phyloP scores from a whole-genome alignment of 2,797 vertebrate species.

The Manis pentadactyla region DNA sequence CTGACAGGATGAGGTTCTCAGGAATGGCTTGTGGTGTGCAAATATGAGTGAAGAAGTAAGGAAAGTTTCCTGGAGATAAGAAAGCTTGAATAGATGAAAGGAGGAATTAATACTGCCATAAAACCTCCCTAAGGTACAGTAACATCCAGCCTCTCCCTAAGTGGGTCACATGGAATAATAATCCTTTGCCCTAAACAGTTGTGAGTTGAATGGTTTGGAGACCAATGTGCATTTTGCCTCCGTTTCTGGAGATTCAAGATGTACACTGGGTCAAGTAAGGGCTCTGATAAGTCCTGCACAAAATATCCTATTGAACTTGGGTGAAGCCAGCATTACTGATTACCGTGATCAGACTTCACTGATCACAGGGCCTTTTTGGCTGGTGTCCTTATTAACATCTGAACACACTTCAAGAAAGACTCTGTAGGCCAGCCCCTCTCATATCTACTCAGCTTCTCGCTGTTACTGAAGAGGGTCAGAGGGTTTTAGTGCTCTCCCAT shows the following conservation, averaged over 20 bases:
- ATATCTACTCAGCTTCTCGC: background rate
- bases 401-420: background rate
- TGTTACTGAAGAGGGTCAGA: background rate
- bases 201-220: background rate
- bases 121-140: no score
- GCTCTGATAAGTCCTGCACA: background rate
- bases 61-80: background rate
- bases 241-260: background rate
- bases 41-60: no score
- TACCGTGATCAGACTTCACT: background rate
- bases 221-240: rapidly evolving
- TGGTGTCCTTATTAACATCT: background rate
- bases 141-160: background rate
- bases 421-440: background rate
- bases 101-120: rapidly evolving
- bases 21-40: background rate
- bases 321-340: background rate
- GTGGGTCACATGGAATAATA: background rate
- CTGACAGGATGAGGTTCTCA: background rate
- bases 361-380: background rate
- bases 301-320: background rate
- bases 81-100: background rate
- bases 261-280: background rate
- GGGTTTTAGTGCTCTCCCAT: background rate
- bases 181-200: rapidly evolving